phyloP scores from a whole-genome alignment of 2,888 invertebrate genomes.

The Drosophila buzzatii region DNA sequence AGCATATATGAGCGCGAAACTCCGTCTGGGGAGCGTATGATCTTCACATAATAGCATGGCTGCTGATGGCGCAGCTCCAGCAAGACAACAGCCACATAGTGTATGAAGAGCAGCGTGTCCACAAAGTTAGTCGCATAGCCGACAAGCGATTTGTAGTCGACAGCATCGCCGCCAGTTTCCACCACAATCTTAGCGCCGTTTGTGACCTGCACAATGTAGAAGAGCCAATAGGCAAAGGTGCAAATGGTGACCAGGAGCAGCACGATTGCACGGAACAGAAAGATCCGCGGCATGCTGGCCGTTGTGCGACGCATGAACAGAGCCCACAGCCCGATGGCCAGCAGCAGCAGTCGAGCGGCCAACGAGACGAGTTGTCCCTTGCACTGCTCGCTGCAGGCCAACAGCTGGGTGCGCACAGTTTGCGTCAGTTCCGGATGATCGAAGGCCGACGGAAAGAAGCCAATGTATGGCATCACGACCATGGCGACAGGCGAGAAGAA shows the following conservation, averaged over 20 bases:
- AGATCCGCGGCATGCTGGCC: constrained; percentile 96
- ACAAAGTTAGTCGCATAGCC: constrained; percentile 96
- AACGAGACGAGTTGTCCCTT: constrained; percentile 96
- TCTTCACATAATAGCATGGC: constrained; percentile 94
- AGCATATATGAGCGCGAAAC: constrained; percentile 95
- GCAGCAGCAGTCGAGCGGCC: constrained; percentile 94
- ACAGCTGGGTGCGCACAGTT: constrained; percentile 88
- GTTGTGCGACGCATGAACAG: constrained; percentile 94
- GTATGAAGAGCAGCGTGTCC: constrained; percentile 97
- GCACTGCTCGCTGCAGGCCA: constrained; percentile 96
- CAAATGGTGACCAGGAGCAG: constrained; percentile 95
- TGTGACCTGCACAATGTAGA: constrained; percentile 95
- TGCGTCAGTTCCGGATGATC: constrained; percentile 89
- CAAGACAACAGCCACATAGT: constrained; percentile 96
- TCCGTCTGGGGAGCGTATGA: constrained; percentile 98
- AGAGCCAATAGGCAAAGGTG: constrained; percentile 98
- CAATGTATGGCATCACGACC: constrained; percentile 96
- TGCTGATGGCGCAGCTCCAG: constrained; percentile 97
- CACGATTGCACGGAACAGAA: constrained; percentile 95
- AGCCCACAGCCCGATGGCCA: constrained; percentile 96
- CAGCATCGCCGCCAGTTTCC: constrained; percentile 90
- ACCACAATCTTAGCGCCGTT: constrained; percentile 92
- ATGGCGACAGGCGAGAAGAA: constrained; percentile 97
- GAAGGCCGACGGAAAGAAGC: constrained; percentile 91
- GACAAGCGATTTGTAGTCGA: constrained; percentile 95